These are phyloP conservation scores for Motacilla tschutschensis DNA, from an alignment of 2,113 vertebrate species.

Conservation along the genomic window DNA sequence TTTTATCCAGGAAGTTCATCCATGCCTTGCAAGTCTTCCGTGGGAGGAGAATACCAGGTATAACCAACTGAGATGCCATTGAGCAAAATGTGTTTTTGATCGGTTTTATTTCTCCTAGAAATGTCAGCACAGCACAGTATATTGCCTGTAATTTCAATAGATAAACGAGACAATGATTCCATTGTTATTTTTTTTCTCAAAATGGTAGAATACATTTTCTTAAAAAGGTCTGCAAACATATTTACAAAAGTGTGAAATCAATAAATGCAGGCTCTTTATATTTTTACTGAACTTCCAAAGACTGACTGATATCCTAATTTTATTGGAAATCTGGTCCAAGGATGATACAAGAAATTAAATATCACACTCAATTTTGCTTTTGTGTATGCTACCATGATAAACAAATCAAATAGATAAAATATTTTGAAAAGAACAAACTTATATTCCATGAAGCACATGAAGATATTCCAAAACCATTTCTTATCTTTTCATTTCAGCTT, in stretches of 20 bases:
- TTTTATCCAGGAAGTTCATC: background rate
- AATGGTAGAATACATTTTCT: constrained; percentile 58
- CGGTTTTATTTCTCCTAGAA: constrained; percentile 61
- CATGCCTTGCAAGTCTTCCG: background rate
- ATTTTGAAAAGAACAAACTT: constrained; percentile 16
- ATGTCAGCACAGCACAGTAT: constrained; percentile 58
- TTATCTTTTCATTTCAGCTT: constrained; percentile 40
- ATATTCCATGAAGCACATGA: constrained; percentile 39
- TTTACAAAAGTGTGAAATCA: constrained; percentile 57
- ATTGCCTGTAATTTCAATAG: constrained; percentile 50
- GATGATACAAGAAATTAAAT: constrained; percentile 46
- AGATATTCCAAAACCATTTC: constrained; percentile 18
- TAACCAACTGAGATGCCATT: constrained; percentile 47
- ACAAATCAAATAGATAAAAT: constrained; percentile 3
- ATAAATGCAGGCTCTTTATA: constrained; percentile 31
- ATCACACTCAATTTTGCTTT: constrained; percentile 25
- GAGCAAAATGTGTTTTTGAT: background rate
- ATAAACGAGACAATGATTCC: constrained; percentile 47
- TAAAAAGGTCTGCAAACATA: constrained; percentile 59
- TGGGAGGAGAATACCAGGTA: background rate
- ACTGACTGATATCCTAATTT: constrained; percentile 36
- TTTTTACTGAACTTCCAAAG: constrained; percentile 41
- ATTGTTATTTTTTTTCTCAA: constrained; percentile 14
- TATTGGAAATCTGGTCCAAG: constrained; percentile 41
- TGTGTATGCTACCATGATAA: background rate